A percentile compares a stretch with the other conserved stretches of the same genome.
Evolutionary conservation across 2,888 invertebrate species (phyloP).

Genomic region (Mesochorus sp.): DNA sequence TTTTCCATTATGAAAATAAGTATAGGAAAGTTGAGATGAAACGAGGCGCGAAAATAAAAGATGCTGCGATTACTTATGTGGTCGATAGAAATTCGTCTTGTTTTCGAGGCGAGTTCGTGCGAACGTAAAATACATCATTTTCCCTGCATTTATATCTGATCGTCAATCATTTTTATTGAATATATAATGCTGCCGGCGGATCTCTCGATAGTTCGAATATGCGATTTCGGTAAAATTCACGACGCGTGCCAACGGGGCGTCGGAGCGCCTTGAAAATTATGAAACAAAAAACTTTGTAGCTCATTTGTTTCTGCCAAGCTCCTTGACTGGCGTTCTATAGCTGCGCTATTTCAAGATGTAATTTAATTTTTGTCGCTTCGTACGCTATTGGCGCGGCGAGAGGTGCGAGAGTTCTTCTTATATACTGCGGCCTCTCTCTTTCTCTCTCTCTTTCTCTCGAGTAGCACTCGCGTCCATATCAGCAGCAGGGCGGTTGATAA

Average conservation of each 20-base stretch:
- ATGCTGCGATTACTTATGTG: too few relatives aligned
- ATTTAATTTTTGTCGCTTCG: conserved; percentile 76
- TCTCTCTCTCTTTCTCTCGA: neutral
- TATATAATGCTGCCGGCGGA: too few relatives aligned
- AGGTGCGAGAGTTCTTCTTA: conserved; percentile 30
- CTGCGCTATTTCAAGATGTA: conserved; percentile 67
- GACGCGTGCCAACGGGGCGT: neutral
- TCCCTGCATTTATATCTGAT: too few relatives aligned
- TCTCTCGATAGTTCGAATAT: too few relatives aligned
- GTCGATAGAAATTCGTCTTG: too few relatives aligned
- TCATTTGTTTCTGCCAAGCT: conserved; percentile 69
- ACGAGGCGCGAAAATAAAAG: too few relatives aligned
- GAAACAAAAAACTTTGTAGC: conserved; percentile 65
- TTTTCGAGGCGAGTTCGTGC: too few relatives aligned
- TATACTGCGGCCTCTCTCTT: conserved; percentile 42
- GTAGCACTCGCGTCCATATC: too few relatives aligned
- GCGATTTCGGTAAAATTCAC: neutral
- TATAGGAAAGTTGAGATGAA: too few relatives aligned
- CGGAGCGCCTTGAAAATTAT: conserved; percentile 64
- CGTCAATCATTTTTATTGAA: too few relatives aligned
- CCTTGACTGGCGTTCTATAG: conserved; percentile 51
- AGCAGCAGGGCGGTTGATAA: conserved; percentile 2
- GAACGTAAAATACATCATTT: too few relatives aligned
- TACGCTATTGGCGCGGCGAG: neutral
- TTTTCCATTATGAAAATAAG: too few relatives aligned